Conservation (phyloP, 2,888 invertebrate genomes). For the Coenonympha arcania region DNA sequence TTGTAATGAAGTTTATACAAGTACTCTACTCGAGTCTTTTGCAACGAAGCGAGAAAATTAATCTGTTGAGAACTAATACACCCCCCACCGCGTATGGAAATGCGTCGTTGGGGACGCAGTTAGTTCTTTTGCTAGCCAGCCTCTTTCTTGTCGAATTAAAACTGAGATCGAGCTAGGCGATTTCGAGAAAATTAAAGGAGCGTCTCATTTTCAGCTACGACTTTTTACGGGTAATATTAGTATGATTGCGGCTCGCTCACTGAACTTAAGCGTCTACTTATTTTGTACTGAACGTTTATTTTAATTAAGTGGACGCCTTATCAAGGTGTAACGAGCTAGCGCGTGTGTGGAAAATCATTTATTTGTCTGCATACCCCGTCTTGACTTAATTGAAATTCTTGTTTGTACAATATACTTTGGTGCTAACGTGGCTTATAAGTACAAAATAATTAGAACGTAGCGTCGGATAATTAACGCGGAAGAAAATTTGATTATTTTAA, state of each 20-base stretch:
- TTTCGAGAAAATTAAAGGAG: conserved; percentile 67
- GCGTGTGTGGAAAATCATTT: conserved; percentile 32
- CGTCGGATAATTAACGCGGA: not conserved
- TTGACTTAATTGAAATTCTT: conserved; percentile 42
- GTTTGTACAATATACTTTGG: conserved; percentile 22
- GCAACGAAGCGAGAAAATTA: conserved; percentile 65
- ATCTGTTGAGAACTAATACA: conserved; percentile 73
- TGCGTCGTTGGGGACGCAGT: conserved; percentile 65
- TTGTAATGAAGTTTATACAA: conserved; percentile 74
- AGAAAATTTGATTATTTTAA: not conserved
- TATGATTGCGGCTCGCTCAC: conserved; percentile 53
- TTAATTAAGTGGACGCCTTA: conserved; percentile 52
- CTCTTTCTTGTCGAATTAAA: conserved; percentile 67
- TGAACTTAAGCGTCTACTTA: conserved; percentile 33
- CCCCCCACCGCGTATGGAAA: conserved; percentile 70
- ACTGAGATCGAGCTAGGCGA: conserved; percentile 58
- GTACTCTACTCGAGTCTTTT: conserved; percentile 70
- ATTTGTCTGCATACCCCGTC: conserved; percentile 28
- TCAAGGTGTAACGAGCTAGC: conserved; percentile 32
- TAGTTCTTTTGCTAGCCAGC: conserved; percentile 72
- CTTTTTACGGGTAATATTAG: conserved; percentile 61
- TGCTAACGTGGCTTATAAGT: conserved; percentile 5
- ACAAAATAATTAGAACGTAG: not conserved
- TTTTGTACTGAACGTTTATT: conserved; percentile 50
- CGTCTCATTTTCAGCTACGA: conserved; percentile 61